Evolutionary conservation across 2,888 invertebrate species (phyloP).

Genomic region (Anoncus sp.): DNA sequence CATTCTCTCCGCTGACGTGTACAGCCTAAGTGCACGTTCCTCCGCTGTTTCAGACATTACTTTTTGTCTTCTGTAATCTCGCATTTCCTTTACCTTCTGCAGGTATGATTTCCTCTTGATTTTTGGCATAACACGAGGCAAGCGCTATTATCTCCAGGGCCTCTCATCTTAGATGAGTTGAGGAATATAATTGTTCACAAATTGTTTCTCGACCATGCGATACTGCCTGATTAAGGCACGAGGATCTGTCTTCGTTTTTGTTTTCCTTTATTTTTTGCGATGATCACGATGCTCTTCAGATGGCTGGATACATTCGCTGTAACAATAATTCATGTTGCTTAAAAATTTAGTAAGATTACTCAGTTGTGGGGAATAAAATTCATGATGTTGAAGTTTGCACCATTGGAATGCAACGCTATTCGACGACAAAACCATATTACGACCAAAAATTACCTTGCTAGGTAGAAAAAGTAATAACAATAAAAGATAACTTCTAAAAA

Average conservation of each 20-base stretch:
- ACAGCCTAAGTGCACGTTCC: constrained; percentile 78
- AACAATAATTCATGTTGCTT: constrained; percentile 5
- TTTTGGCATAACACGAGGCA: constrained; percentile 67
- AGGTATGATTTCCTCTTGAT: constrained; percentile 68
- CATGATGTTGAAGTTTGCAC: too few relatives aligned
- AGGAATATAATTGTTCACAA: constrained; percentile 49
- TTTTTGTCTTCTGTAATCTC: constrained; percentile 71
- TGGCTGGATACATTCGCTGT: not conserved
- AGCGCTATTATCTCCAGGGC: constrained; percentile 46
- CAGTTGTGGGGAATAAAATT: not conserved
- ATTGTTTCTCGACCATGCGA: constrained; percentile 17
- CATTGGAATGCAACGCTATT: too few relatives aligned
- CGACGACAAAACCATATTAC: too few relatives aligned
- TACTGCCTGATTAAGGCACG: not conserved
- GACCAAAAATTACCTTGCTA: too few relatives aligned
- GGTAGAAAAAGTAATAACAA: too few relatives aligned
- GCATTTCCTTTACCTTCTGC: constrained; percentile 75
- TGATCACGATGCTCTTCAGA: not conserved
- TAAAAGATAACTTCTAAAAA: too few relatives aligned
- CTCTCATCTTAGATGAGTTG: constrained; percentile 69
- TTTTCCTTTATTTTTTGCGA: not conserved
- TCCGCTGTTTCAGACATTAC: constrained; percentile 79
- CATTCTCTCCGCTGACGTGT: constrained; percentile 79
- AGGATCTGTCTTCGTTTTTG: too few relatives aligned
- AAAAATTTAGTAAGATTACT: not conserved